phyloP scores from a whole-genome alignment of 2,888 invertebrate species.

The Schrankia costaestrigalis region DNA sequence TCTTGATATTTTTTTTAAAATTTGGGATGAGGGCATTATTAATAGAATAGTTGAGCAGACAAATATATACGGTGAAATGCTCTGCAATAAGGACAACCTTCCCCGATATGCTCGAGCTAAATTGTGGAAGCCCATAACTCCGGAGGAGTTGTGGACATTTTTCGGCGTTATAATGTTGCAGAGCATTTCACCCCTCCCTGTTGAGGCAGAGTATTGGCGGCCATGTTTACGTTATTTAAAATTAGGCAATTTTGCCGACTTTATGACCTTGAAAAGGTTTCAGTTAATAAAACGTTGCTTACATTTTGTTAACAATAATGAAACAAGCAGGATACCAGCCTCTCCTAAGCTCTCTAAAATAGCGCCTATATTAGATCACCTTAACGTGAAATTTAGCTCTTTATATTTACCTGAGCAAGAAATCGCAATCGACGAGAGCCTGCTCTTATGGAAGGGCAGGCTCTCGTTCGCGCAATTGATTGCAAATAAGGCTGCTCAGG shows the following conservation, averaged over 20 bases:
- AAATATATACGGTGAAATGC: too few species aligned
- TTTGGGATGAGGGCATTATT: too few species aligned
- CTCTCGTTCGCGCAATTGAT: too few species aligned
- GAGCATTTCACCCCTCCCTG: too few species aligned
- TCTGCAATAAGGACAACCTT: too few species aligned
- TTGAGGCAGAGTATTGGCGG: not conserved
- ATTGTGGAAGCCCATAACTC: not conserved
- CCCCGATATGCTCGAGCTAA: not conserved
- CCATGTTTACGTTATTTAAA: not conserved
- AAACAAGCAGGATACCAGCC: too few species aligned
- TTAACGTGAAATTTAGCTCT: not conserved
- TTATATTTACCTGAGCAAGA: not conserved
- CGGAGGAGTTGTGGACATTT: not conserved
- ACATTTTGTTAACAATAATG: not conserved
- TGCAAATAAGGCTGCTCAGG: too few species aligned
- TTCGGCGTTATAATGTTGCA: not conserved
- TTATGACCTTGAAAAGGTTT: not conserved
- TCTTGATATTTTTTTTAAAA: too few species aligned
- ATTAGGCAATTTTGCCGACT: not conserved
- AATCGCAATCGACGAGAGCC: not conserved
- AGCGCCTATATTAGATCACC: not conserved
- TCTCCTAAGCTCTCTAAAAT: not conserved
- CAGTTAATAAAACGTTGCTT: not conserved
- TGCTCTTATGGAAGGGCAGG: too few species aligned
- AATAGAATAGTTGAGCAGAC: too few species aligned